Percentiles rank a stretch among this genome's conserved stretches.
These are phyloP conservation scores for Alviniconcha strummeri DNA, from an alignment of 2,888 invertebrate species.

Conservation along the genomic window DNA sequence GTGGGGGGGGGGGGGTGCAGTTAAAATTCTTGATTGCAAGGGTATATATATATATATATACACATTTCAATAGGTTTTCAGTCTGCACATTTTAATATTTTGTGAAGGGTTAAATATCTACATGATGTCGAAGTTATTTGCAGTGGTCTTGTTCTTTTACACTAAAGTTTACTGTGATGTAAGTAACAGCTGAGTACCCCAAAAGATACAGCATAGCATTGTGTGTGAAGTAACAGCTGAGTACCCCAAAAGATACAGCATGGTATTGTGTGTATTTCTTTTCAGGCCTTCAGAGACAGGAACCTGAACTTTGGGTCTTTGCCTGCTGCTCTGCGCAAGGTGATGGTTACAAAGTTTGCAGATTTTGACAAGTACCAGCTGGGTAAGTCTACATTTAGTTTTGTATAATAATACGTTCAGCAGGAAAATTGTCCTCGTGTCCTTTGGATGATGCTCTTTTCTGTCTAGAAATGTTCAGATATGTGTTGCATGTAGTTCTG, in stretches of 20 bases:
- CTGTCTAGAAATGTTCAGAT: background rate
- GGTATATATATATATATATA: background rate
- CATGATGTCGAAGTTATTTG: no score
- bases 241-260: no score
- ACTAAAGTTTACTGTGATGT: no score
- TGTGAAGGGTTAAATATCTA: no score
- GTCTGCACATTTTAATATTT: no score
- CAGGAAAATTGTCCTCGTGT: background rate
- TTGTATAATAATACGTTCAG: background rate
- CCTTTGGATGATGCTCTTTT: background rate
- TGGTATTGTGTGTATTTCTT: background rate
- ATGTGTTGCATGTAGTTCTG: no score
- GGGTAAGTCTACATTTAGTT: conserved; percentile 59
- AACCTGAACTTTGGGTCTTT: conserved; percentile 66
- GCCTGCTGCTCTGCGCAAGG: conserved; percentile 72
- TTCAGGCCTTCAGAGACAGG: conserved; percentile 67
- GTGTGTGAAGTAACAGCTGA: background rate
- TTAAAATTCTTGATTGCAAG: no score
- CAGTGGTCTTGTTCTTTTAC: no score
- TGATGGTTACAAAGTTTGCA: conserved; percentile 73
- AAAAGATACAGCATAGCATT: background rate
- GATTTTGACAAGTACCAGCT: conserved; percentile 75
- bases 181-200: no score
- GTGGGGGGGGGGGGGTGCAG: background rate
- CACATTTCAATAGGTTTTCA: background rate